phyloP scores from a whole-genome alignment of 1,140 invertebrate species.

The Monochamus saltuarius region DNA sequence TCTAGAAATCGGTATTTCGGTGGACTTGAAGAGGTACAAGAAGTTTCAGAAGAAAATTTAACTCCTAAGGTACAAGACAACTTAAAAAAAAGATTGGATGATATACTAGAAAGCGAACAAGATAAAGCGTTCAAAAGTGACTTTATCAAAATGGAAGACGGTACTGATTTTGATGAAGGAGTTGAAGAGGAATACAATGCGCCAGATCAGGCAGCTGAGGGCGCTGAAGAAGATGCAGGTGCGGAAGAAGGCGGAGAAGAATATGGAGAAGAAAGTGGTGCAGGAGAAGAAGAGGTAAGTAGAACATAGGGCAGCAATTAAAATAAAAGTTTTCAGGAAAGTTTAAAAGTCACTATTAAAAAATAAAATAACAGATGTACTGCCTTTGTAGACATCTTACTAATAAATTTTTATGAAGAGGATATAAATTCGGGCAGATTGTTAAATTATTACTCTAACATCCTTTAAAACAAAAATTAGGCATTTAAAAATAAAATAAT shows the following conservation, averaged over 20 bases:
- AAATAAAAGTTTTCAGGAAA: too few species aligned
- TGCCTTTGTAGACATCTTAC: background rate
- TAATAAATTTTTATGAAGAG: background rate
- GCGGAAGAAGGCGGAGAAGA: constrained; percentile 2
- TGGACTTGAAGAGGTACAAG: constrained; percentile 45
- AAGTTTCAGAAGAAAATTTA: constrained; percentile 39
- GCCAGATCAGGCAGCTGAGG: background rate
- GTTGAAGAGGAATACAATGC: constrained; percentile 7
- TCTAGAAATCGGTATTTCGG: constrained; percentile 27
- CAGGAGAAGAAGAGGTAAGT: background rate
- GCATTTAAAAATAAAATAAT: too few species aligned
- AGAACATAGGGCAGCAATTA: too few species aligned
- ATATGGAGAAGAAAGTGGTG: background rate
- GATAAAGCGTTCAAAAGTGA: background rate
- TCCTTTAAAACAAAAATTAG: too few species aligned
- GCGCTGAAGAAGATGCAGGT: constrained; percentile 12
- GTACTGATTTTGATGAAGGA: background rate
- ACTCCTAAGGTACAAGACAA: constrained; percentile 11
- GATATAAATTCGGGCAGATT: background rate
- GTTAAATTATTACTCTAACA: too few species aligned
- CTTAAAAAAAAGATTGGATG: background rate
- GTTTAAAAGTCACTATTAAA: too few species aligned
- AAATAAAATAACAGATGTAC: too few species aligned
- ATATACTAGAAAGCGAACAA: background rate
- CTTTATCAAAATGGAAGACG: constrained; percentile 6